Conservation (phyloP, 1,140 invertebrate genomes). For the Campoletis sonorensis region DNA sequence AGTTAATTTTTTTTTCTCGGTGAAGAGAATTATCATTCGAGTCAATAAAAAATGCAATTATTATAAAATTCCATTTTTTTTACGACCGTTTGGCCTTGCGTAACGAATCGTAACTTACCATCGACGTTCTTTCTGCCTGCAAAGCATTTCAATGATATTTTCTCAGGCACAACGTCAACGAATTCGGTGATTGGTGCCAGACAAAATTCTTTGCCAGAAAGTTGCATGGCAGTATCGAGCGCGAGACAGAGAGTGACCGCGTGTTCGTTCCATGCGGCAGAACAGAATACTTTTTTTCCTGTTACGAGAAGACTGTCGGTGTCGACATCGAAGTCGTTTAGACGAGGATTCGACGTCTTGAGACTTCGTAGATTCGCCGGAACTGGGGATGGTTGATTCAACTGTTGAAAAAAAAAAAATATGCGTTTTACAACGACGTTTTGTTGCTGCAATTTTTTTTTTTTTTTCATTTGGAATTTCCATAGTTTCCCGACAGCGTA, state of each 20-base stretch:
- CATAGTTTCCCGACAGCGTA: too few relatives aligned
- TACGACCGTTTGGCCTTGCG: neutral
- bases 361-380: constrained; percentile 81
- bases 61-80: too few relatives aligned
- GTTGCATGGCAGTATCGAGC: constrained; percentile 78
- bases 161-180: constrained; percentile 83
- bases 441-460: neutral
- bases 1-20: neutral
- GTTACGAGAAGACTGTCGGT: constrained; percentile 78
- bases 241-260: constrained; percentile 85
- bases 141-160: constrained; percentile 76
- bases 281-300: constrained; percentile 84
- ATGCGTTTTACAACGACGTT: neutral
- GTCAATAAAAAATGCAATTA: too few relatives aligned
- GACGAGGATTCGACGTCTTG: constrained; percentile 83
- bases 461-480: neutral
- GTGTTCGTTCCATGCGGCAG: constrained; percentile 83
- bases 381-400: constrained; percentile 82
- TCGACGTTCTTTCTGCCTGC: constrained; percentile 79
- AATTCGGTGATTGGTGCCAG: constrained; percentile 87
- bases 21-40: too few relatives aligned
- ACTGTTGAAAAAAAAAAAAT: constrained; percentile 73
- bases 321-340: constrained; percentile 83
- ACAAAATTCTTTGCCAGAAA: constrained; percentile 76
- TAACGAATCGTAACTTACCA: constrained; percentile 73